phyloP scores from a whole-genome alignment of 2,797 vertebrate species.

The Acipenser transmontanus region DNA sequence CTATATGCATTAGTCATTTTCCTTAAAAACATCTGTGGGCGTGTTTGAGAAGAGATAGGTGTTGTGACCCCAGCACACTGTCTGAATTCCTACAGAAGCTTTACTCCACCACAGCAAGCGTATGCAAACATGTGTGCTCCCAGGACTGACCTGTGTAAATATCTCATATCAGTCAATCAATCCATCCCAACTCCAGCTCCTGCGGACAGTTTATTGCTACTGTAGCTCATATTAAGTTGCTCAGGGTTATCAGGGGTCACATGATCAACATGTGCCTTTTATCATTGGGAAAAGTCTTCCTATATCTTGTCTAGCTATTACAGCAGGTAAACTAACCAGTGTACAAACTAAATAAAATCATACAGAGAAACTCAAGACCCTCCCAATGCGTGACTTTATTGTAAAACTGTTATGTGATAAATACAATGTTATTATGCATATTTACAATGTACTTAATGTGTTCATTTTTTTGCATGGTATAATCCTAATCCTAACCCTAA shows the following conservation, averaged over 20 bases:
- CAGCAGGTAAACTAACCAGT: too few species aligned
- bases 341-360: too few species aligned
- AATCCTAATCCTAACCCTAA: too few species aligned
- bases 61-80: slow-evolving; percentile 11
- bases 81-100: slow-evolving; percentile 38
- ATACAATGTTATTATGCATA: too few species aligned
- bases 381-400: too few species aligned
- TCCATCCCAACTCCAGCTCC: slow-evolving; percentile 30
- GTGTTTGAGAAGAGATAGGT: slow-evolving; percentile 39
- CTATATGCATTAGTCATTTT: too few species aligned
- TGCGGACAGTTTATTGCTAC: not conserved
- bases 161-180: slow-evolving; percentile 49
- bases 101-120: slow-evolving; percentile 28
- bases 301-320: too few species aligned
- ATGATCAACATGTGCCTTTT: not conserved
- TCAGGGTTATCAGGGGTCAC: not conserved
- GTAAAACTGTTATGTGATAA: too few species aligned
- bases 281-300: not conserved
- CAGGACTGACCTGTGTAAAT: slow-evolving; percentile 48
- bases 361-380: too few species aligned
- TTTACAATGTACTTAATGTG: too few species aligned
- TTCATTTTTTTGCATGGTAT: too few species aligned
- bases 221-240: not conserved
- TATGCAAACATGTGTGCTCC: slow-evolving; percentile 38
- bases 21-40: slow-evolving; percentile 15